These are phyloP conservation scores for Drosophila teissieri DNA, from an alignment of 1,140 invertebrate species.

Conservation along the genomic window DNA sequence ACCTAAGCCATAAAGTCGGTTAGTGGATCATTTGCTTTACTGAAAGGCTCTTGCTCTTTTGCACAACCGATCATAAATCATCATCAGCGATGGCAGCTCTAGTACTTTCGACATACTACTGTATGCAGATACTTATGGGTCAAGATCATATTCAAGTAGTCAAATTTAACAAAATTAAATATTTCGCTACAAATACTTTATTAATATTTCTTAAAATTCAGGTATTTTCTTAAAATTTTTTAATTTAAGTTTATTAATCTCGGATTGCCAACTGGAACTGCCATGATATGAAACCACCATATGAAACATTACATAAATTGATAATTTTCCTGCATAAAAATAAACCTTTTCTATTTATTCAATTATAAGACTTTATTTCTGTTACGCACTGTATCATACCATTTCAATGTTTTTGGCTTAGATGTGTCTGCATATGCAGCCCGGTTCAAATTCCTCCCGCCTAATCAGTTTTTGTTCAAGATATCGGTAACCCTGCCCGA, in stretches of 20 bases:
- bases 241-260: too few relatives aligned
- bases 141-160: too few relatives aligned
- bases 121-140: too few relatives aligned
- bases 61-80: conserved; percentile 36
- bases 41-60: neutral
- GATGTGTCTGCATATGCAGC: neutral
- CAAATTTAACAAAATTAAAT: too few relatives aligned
- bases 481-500: conserved; percentile 43
- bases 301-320: too few relatives aligned
- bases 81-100: neutral
- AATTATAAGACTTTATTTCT: neutral
- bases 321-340: neutral
- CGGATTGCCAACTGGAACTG: too few relatives aligned
- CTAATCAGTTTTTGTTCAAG: conserved; percentile 8
- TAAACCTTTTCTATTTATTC: neutral
- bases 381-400: neutral
- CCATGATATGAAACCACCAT: neutral
- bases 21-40: conserved; percentile 31
- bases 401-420: neutral
- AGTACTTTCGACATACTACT: too few relatives aligned
- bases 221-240: too few relatives aligned
- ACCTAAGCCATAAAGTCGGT: conserved; percentile 23
- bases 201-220: too few relatives aligned
- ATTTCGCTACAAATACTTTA: too few relatives aligned
- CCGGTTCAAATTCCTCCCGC: neutral